These are phyloP conservation scores for Hapalemur alaotrensis DNA, from an alignment of 2,797 vertebrate genomes.

Conservation along the genomic window DNA sequence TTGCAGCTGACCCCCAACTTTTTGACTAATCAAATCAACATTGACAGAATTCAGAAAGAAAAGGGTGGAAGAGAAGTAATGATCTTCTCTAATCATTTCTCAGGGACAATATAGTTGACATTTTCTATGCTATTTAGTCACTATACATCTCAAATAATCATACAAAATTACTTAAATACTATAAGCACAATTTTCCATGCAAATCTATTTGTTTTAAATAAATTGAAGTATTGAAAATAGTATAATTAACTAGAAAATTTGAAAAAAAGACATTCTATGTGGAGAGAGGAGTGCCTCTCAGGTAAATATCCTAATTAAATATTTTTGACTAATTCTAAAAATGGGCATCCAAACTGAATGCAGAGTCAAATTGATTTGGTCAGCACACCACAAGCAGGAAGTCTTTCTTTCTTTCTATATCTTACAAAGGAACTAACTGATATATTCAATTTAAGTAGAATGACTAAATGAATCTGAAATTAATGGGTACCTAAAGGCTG, in stretches of 20 bases:
- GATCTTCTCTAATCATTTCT: neutral
- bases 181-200: neutral
- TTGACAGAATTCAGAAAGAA: neutral
- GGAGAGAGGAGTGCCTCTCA: neutral
- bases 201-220: neutral
- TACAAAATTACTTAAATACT: neutral
- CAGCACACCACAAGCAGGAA: neutral
- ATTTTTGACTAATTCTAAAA: neutral
- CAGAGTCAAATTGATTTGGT: neutral
- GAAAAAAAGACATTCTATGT: neutral
- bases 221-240: neutral
- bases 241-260: neutral
- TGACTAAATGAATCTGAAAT: neutral
- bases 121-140: neutral
- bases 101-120: neutral
- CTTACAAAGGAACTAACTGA: neutral
- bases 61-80: neutral
- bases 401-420: neutral
- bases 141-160: neutral
- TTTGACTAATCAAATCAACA: neutral
- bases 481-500: neutral
- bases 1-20: neutral
- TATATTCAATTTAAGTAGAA: neutral
- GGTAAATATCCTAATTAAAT: neutral
- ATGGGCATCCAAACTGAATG: neutral